phyloP scores from a whole-genome alignment of 2,888 invertebrate species.

The Lasioglossum figueresi region DNA sequence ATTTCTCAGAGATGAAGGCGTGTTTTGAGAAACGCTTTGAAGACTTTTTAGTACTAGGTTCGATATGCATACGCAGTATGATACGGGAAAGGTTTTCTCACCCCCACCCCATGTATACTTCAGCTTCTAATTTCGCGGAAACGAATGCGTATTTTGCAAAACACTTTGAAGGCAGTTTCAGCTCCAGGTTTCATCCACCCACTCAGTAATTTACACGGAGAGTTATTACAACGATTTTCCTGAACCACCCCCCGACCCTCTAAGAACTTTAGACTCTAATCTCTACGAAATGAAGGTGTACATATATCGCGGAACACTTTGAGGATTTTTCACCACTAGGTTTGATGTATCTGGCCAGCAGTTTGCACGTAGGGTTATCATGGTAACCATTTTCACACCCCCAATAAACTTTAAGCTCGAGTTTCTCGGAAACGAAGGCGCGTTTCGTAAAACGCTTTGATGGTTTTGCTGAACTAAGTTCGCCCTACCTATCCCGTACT shows the following conservation, averaged over 20 bases:
- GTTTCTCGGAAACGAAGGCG: background rate
- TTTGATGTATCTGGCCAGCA: background rate
- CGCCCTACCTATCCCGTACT: background rate
- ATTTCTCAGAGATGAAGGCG: no score
- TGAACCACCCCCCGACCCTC: background rate
- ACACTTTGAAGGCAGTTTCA: background rate
- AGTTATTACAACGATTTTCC: background rate
- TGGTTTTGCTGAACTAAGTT: background rate
- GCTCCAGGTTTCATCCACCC: background rate
- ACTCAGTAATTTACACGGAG: background rate
- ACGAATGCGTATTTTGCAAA: background rate
- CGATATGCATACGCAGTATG: background rate
- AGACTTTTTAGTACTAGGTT: background rate
- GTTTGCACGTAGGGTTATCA: constrained; percentile 1
- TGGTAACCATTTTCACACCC: background rate
- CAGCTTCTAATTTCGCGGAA: background rate
- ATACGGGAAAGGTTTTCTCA: no score
- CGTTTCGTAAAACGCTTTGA: constrained; percentile 1
- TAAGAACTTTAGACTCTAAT: background rate
- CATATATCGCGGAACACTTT: background rate
- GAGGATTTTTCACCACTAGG: background rate
- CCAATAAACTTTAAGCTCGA: background rate
- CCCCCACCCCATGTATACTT: background rate
- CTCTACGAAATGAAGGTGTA: background rate
- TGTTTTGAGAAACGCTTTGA: no score